These are phyloP conservation scores for Sycophaga agraensis DNA, from an alignment of 1,140 invertebrate genomes.

Conservation along the genomic window DNA sequence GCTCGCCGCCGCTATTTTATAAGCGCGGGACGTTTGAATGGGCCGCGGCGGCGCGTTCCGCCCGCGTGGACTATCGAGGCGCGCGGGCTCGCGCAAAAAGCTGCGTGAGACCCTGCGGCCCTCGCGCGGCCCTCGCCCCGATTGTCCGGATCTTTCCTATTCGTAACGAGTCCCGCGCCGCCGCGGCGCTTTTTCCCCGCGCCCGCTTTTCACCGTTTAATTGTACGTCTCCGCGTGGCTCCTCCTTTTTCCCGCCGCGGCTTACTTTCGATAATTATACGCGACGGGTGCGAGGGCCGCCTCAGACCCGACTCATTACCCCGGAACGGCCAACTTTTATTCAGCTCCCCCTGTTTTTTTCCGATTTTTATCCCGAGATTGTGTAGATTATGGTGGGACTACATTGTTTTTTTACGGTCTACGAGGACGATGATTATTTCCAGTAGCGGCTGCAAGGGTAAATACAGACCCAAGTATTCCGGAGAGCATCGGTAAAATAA, in stretches of 20 bases:
- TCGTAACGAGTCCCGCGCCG: background rate
- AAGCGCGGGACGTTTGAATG: slow-evolving; percentile 40
- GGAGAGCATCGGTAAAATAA: too few species aligned
- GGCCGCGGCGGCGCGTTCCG: slow-evolving; percentile 10
- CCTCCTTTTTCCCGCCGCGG: slow-evolving; percentile 10
- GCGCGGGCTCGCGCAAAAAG: slow-evolving; percentile 8
- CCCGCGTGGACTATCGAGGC: slow-evolving; percentile 16
- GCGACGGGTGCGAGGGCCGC: too few species aligned
- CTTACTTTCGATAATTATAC: slow-evolving; percentile 14
- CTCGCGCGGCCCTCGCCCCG: background rate
- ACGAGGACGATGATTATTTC: too few species aligned
- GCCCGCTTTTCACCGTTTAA: slow-evolving; percentile 15
- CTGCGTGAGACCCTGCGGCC: slow-evolving; percentile 22
- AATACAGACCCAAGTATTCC: too few species aligned
- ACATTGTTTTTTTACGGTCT: too few species aligned
- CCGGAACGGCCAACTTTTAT: too few species aligned
- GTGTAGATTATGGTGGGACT: too few species aligned
- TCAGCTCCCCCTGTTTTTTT: too few species aligned
- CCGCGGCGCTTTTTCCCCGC: slow-evolving; percentile 2
- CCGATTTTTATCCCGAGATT: too few species aligned
- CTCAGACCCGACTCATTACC: too few species aligned
- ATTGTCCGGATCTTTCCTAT: slow-evolving; percentile 23
- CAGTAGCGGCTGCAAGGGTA: too few species aligned
- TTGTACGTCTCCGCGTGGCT: slow-evolving; percentile 2
- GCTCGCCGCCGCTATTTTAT: slow-evolving; percentile 3